Evolutionary conservation across 2,888 invertebrate genomes (phyloP).

Genomic region (Anoplius nigerrimus): DNA sequence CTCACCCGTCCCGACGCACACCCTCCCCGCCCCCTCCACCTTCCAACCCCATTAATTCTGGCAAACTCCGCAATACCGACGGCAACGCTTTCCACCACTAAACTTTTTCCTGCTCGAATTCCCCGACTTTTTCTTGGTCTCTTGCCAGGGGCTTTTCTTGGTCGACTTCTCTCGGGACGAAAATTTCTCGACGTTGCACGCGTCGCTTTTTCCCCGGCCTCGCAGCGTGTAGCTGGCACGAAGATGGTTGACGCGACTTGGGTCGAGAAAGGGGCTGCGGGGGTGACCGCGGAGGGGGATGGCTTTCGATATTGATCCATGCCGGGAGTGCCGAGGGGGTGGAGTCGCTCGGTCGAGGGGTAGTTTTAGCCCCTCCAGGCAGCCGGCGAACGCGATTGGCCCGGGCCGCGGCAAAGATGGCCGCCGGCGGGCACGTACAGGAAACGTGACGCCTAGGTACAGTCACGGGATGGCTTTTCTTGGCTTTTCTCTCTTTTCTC

Average conservation of each 20-base stretch:
- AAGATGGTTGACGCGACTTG: conserved; percentile 18
- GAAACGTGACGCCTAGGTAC: conserved; percentile 68
- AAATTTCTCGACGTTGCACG: conserved; percentile 22
- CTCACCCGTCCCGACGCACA: too few relatives aligned
- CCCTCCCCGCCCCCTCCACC: too few relatives aligned
- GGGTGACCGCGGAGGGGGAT: conserved; percentile 56
- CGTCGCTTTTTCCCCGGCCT: conserved; percentile 27
- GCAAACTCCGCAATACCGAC: too few relatives aligned
- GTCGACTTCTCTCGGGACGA: conserved; percentile 15
- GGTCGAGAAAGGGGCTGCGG: conserved; percentile 28
- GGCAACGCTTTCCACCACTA: background rate
- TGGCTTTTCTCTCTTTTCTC: conserved; percentile 44
- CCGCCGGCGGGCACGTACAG: conserved; percentile 65
- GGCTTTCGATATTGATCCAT: conserved; percentile 67
- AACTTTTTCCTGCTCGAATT: too few relatives aligned
- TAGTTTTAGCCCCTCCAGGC: conserved; percentile 61
- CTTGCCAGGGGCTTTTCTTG: conserved; percentile 9
- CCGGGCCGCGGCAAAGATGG: conserved; percentile 65
- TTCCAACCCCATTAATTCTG: too few relatives aligned
- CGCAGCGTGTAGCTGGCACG: conserved; percentile 21
- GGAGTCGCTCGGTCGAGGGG: conserved; percentile 63
- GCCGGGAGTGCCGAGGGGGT: conserved; percentile 55
- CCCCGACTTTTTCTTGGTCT: too few relatives aligned
- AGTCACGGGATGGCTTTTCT: conserved; percentile 50
- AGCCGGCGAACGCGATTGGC: conserved; percentile 61